A percentile compares a stretch with the other conserved stretches of the same genome.
Conservation (phyloP, 2,888 invertebrate species). For the Drosophila maculinotata region DNA sequence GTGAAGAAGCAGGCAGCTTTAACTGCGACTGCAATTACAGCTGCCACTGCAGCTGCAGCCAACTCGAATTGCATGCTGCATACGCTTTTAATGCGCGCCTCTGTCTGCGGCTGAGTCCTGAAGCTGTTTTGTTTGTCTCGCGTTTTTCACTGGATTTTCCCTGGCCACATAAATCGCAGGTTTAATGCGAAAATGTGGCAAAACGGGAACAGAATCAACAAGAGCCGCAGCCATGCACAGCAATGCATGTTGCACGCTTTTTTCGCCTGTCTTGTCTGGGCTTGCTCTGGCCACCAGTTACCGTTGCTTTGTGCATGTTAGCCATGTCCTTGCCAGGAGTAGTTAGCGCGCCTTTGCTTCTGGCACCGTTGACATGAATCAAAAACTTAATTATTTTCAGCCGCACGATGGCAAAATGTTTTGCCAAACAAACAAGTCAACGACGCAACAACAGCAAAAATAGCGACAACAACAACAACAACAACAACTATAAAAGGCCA, state of each 20-base stretch:
- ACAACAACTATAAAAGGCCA: slow-evolving; percentile 27
- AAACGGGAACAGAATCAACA: slow-evolving; percentile 38
- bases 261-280: slow-evolving; percentile 1
- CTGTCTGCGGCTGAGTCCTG: slow-evolving; percentile 16
- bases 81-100: slow-evolving; percentile 31
- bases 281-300: background rate
- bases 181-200: slow-evolving; percentile 65
- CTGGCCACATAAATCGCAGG: slow-evolving; percentile 66
- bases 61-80: slow-evolving; percentile 31
- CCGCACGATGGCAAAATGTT: slow-evolving; percentile 62
- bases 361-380: slow-evolving; percentile 71
- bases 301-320: slow-evolving; percentile 42
- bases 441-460: slow-evolving; percentile 16
- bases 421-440: slow-evolving; percentile 57
- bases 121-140: slow-evolving; percentile 19
- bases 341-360: slow-evolving; percentile 65
- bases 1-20: background rate
- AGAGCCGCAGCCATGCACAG: slow-evolving; percentile 14
- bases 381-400: slow-evolving; percentile 75
- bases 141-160: slow-evolving; percentile 27
- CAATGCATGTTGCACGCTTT: slow-evolving; percentile 9
- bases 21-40: slow-evolving; percentile 17
- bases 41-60: slow-evolving; percentile 17
- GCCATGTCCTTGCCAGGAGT: slow-evolving; percentile 58
- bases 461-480: slow-evolving; percentile 18